Conservation (phyloP, 2,888 invertebrate species). For the Branchipolynoe longqiensis region DNA sequence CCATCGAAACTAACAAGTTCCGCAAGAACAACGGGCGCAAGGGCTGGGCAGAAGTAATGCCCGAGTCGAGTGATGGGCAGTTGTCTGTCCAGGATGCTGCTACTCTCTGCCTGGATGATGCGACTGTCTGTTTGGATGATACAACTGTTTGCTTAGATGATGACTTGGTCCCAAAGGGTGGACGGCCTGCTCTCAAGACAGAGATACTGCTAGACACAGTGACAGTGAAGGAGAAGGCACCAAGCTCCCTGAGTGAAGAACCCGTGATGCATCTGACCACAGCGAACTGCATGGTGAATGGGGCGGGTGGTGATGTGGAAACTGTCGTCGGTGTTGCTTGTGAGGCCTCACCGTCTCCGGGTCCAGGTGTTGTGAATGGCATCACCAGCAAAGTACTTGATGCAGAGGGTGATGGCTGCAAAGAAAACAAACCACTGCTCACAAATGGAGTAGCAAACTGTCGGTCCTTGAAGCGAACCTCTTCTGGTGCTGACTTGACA, state of each 20-base stretch:
- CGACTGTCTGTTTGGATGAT: background rate
- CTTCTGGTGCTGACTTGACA: background rate
- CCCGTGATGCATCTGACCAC: background rate
- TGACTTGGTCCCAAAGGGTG: too few relatives aligned
- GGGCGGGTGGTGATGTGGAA: background rate
- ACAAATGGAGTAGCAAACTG: background rate
- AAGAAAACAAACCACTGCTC: conserved; percentile 31
- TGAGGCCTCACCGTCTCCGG: background rate
- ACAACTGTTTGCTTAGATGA: background rate
- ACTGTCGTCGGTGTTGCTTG: background rate
- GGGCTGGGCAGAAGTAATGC: background rate
- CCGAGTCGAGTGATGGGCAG: background rate
- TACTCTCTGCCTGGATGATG: conserved; percentile 1
- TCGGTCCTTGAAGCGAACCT: background rate
- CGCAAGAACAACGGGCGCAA: background rate
- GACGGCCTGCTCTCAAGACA: background rate
- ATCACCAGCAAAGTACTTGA: background rate
- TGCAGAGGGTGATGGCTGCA: background rate
- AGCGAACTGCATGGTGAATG: background rate
- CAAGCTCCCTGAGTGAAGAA: background rate
- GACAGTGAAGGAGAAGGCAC: background rate
- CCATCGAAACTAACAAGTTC: conserved; percentile 60
- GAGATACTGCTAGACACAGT: background rate
- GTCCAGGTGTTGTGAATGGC: background rate
- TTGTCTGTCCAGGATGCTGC: background rate